phyloP scores from a whole-genome alignment of 2,888 invertebrate species.

The Odontocolon sp. region DNA sequence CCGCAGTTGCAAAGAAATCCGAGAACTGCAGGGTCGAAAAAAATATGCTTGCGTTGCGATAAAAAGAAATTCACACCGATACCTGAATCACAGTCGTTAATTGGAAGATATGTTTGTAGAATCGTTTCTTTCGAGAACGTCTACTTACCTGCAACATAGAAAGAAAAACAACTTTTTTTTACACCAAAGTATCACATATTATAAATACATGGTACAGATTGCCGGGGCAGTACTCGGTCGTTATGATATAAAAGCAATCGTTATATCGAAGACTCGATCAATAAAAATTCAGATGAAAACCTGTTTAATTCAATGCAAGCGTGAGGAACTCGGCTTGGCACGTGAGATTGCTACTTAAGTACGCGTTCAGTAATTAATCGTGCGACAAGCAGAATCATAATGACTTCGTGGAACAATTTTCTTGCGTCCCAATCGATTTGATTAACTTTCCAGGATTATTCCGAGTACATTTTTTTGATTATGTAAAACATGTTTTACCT shows the following conservation, averaged over 20 bases:
- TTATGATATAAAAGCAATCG: constrained; percentile 8
- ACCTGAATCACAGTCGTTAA: constrained; percentile 36
- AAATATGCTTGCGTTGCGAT: background rate
- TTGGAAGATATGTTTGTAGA: background rate
- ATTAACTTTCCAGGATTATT: background rate
- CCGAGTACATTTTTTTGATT: background rate
- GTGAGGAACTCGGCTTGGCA: background rate
- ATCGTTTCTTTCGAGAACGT: background rate
- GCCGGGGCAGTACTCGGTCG: constrained; percentile 1
- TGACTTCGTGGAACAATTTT: background rate
- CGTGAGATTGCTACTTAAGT: constrained; percentile 5
- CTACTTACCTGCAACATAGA: constrained; percentile 49
- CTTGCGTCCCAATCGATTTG: background rate
- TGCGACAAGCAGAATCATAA: constrained; percentile 9
- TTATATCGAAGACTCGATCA: constrained; percentile 26
- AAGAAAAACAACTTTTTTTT: background rate
- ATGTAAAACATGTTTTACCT: background rate
- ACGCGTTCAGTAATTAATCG: background rate
- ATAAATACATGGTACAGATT: constrained; percentile 16
- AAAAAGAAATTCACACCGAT: background rate
- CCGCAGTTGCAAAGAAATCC: constrained; percentile 30
- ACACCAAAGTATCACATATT: constrained; percentile 1
- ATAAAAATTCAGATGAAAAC: constrained; percentile 30
- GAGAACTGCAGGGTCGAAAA: background rate
- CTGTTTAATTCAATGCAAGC: constrained; percentile 17